These are phyloP conservation scores for Platorchestia sp. DNA, from an alignment of 1,140 invertebrate genomes.

Conservation along the genomic window DNA sequence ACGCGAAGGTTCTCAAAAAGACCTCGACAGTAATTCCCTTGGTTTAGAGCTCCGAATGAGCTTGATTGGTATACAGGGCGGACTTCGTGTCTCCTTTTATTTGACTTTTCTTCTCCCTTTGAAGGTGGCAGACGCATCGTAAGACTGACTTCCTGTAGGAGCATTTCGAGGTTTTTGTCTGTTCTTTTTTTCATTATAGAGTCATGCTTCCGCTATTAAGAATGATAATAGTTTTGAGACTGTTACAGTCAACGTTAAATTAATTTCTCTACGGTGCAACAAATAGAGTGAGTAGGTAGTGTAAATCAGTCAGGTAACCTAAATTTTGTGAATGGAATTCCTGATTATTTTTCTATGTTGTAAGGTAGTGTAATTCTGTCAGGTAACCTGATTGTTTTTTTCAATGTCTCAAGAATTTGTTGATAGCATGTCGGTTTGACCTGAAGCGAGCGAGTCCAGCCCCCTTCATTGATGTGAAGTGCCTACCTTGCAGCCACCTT, in stretches of 20 bases:
- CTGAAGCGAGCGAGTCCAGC: background rate
- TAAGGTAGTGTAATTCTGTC: background rate
- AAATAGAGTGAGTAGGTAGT: background rate
- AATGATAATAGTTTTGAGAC: background rate
- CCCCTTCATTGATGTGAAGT: background rate
- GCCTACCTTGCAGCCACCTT: background rate
- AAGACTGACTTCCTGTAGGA: no score
- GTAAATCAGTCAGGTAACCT: no score
- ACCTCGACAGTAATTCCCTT: no score
- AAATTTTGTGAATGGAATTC: no score
- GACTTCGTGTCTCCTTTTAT: background rate
- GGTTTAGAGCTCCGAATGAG: no score
- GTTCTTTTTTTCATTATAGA: background rate
- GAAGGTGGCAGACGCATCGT: background rate
- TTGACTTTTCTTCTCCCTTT: background rate
- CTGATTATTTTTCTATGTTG: no score
- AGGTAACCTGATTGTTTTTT: background rate
- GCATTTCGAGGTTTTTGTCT: background rate
- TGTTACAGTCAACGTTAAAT: background rate
- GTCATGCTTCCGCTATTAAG: background rate
- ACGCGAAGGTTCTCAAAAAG: no score
- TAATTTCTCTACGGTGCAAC: background rate
- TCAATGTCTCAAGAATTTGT: background rate
- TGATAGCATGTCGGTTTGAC: background rate
- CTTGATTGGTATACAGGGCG: background rate